Conservation (phyloP, 2,888 invertebrate genomes). For the Aleiodes alternator region DNA sequence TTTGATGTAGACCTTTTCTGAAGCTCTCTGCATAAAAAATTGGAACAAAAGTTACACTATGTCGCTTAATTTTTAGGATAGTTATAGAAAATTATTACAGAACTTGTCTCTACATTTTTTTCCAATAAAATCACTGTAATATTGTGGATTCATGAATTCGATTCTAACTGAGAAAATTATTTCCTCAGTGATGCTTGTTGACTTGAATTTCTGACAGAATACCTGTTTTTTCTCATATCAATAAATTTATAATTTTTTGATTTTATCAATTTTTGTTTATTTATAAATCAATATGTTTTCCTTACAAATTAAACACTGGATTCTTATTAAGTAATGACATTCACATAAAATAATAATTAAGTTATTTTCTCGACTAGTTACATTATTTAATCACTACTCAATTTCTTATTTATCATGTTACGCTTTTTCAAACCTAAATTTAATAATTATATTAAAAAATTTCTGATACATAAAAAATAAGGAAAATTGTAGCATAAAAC, state of each 20-base stretch:
- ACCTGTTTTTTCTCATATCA: background rate
- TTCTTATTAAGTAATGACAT: slow-evolving; percentile 1
- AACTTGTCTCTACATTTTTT: too few species aligned
- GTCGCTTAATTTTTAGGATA: too few species aligned
- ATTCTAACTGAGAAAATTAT: too few species aligned
- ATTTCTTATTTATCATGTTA: slow-evolving; percentile 7
- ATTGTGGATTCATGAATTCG: too few species aligned
- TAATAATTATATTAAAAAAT: background rate
- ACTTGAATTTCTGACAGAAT: background rate
- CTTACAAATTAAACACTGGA: slow-evolving; percentile 15
- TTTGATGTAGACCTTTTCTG: too few species aligned
- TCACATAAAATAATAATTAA: slow-evolving; percentile 20
- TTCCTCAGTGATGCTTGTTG: too few species aligned
- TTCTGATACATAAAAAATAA: background rate
- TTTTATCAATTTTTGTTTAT: background rate
- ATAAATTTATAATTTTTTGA: background rate
- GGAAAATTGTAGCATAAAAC: slow-evolving; percentile 11
- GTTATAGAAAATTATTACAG: too few species aligned
- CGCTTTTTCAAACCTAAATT: background rate
- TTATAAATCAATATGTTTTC: background rate
- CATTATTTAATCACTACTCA: slow-evolving; percentile 27
- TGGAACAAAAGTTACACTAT: too few species aligned
- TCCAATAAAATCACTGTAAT: too few species aligned
- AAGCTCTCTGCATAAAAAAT: too few species aligned
- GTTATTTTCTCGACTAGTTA: slow-evolving; percentile 40